A percentile compares a stretch with the other conserved stretches of the same genome.
These are phyloP conservation scores for Pammene aurita DNA, from an alignment of 2,888 invertebrate species.

Conservation along the genomic window DNA sequence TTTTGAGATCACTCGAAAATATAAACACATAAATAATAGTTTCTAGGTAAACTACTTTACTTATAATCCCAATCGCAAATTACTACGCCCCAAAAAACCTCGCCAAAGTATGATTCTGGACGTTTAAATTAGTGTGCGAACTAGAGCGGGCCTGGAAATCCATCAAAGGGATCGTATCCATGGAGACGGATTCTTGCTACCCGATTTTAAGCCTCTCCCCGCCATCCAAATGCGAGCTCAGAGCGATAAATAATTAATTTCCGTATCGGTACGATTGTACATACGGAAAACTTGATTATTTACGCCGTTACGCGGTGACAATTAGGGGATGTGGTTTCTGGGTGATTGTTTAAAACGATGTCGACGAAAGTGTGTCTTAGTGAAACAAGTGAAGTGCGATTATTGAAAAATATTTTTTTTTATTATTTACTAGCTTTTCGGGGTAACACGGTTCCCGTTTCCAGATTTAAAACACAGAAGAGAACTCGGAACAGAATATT, in stretches of 20 bases:
- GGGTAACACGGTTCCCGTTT: too few species aligned
- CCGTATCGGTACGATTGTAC: constrained; percentile 30
- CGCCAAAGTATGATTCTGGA: constrained; percentile 42
- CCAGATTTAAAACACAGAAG: too few species aligned
- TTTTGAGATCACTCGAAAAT: too few species aligned
- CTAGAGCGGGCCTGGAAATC: constrained; percentile 54
- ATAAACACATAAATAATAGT: background rate
- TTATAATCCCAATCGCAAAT: constrained; percentile 8
- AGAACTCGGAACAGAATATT: too few species aligned
- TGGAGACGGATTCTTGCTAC: constrained; percentile 58
- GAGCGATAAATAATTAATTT: constrained; percentile 47
- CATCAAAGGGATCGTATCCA: constrained; percentile 72
- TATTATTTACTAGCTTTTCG: too few species aligned
- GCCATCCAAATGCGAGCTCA: constrained; percentile 65
- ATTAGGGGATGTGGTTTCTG: constrained; percentile 21
- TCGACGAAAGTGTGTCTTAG: too few species aligned
- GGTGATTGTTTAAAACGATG: background rate
- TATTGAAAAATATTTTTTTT: too few species aligned
- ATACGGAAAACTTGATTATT: constrained; percentile 26
- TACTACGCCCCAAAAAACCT: constrained; percentile 22
- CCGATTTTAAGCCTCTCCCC: constrained; percentile 68
- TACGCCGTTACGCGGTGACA: constrained; percentile 14
- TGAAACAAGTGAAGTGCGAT: too few species aligned
- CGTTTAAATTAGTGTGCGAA: constrained; percentile 57
- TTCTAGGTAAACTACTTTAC: background rate